Base-by-base conservation (phyloP, 2,113 vertebrate genomes). In the Perca flavescens region DNA sequence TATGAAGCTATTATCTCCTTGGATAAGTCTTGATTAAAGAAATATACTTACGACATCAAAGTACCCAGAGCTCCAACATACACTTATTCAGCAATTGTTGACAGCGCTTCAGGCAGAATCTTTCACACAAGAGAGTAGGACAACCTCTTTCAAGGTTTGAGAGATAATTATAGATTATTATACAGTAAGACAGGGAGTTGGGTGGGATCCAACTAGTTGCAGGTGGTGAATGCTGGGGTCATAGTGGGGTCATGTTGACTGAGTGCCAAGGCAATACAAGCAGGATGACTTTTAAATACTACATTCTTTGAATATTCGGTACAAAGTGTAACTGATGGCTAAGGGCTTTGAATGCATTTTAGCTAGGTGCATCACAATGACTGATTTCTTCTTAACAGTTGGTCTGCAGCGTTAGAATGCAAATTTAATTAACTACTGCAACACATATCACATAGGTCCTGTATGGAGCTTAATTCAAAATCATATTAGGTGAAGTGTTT, bases 151-250 rank as follows among this genome's bases (percentile, higher is more conserved):
- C 84, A 89, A 87, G 86, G 76, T 88, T 90, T 81, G 46, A 70
- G 66, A 87, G 85, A 90, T 92, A 89, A 91, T 92, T 88, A 88
- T 88, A 91, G 60, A 91, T 89, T 85, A 85, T 89, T 84, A 86
- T 79, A 82, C 84, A 77, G 66, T 52, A 83, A 74, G 63, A 52
- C 72, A 77, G 71, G n/a, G 56, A 68, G 81, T 74, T 53, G 79
- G 86, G 68, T 49, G 65, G 60, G 58, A 74, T 80, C 82, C 77
- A 85, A 53, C 67, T 54, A 6, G 34, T 67, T 70, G 71, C 70
- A 83, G 83, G 77, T 83, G 86, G 86, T 74, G 85, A 80, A 85
- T 78, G 77, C 62, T 1, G 46, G 36, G 82, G 89, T 90, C 77
- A 68, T 15, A 8, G 16, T 8, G 46, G 74, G 86, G 87, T 90